phyloP scores from a whole-genome alignment of 2,113 vertebrate species.

The Podarcis muralis region DNA sequence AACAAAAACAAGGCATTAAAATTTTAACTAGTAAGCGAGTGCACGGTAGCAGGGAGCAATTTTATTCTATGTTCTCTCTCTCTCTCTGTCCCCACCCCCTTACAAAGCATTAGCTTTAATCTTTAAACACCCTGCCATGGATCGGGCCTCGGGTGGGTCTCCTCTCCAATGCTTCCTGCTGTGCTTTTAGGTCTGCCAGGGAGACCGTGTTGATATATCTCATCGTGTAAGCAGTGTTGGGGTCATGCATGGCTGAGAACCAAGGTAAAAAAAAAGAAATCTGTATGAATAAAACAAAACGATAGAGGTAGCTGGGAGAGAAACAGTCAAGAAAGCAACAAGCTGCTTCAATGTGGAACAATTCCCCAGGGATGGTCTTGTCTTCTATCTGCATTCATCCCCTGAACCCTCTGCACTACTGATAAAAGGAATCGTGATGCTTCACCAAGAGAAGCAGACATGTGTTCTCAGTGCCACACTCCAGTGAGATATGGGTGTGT shows the following conservation, averaged over 20 bases:
- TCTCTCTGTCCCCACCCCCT: background rate
- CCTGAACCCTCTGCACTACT: background rate
- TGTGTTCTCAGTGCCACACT: background rate
- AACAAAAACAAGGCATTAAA: slow-evolving; percentile 35
- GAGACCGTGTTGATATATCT: background rate
- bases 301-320: background rate
- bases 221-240: background rate
- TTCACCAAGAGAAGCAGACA: too few species aligned
- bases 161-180: background rate
- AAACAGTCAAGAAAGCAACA: background rate
- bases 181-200: background rate
- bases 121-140: background rate
- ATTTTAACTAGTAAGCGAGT: slow-evolving; percentile 24
- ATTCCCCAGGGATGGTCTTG: background rate
- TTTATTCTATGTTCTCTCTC: too few species aligned
- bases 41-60: background rate
- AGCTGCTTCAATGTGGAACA: background rate
- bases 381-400: background rate
- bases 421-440: background rate
- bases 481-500: too few species aligned
- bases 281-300: background rate
- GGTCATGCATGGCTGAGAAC: background rate
- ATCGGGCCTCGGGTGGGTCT: background rate
- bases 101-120: background rate
- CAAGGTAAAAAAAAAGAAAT: background rate